These are phyloP conservation scores for Lophura nycthemera DNA, from an alignment of 2,113 vertebrate genomes.

Conservation along the genomic window DNA sequence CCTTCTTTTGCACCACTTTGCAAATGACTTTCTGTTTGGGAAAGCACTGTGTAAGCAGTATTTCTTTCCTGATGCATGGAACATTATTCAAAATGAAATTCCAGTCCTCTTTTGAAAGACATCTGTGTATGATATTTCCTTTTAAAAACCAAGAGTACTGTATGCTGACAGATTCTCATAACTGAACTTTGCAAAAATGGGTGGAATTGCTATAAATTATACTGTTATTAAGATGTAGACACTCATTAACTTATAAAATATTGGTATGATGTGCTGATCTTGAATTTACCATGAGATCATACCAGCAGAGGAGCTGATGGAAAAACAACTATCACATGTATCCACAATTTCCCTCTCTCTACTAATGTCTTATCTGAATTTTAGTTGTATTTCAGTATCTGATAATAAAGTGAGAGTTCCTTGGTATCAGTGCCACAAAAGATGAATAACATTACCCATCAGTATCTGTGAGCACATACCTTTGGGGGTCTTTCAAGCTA, in stretches of 20 bases:
- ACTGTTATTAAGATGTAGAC: background rate
- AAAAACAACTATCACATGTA: background rate
- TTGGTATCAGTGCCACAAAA: background rate
- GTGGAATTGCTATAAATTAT: background rate
- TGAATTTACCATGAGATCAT: background rate
- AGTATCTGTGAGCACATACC: background rate
- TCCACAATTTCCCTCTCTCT: background rate
- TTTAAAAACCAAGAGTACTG: background rate
- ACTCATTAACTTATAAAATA: background rate
- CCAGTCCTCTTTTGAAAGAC: background rate
- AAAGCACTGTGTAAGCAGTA: slow-evolving; percentile 15
- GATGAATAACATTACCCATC: background rate
- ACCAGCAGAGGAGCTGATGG: background rate
- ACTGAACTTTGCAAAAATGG: background rate
- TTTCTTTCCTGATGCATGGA: slow-evolving; percentile 7
- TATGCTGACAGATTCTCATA: background rate
- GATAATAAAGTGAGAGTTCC: background rate
- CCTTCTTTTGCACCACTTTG: background rate
- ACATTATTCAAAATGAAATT: background rate
- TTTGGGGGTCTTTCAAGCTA: background rate
- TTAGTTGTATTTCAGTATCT: background rate
- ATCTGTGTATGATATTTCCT: background rate
- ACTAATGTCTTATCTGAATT: background rate
- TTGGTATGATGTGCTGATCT: background rate
- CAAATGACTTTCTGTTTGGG: slow-evolving; percentile 10